Evolutionary conservation across 1,140 invertebrate genomes (phyloP).

Genomic region (Dolichoris vasculosae): DNA sequence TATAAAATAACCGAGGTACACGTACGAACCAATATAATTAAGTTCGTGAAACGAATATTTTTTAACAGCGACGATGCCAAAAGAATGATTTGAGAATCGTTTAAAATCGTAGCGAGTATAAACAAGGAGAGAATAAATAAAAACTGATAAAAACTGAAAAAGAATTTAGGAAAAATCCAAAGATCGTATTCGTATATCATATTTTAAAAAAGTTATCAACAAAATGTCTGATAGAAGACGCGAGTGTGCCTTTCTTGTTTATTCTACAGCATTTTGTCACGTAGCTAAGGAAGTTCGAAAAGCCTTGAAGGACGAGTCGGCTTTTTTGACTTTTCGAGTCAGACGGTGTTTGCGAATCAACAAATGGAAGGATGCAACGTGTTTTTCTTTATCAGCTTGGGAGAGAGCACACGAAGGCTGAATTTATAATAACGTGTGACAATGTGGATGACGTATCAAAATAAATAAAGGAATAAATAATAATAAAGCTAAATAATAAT

Average conservation of each 20-base stretch:
- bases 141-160: background rate
- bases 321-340: background rate
- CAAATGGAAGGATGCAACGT: background rate
- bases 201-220: background rate
- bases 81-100: background rate
- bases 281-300: background rate
- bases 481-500: background rate
- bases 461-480: slow-evolving; percentile 3
- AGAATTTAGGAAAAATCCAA: background rate
- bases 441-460: background rate
- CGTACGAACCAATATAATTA: background rate
- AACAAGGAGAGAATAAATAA: background rate
- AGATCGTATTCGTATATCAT: background rate
- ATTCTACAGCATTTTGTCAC: background rate
- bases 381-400: background rate
- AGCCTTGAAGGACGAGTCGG: slow-evolving; percentile 1
- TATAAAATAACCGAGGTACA: background rate
- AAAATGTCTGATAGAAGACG: background rate
- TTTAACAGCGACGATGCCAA: background rate
- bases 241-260: background rate
- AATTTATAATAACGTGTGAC: slow-evolving; percentile 26
- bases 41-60: background rate
- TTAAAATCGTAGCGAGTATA: background rate
- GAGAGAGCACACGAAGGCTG: background rate
- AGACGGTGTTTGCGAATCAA: background rate